These are phyloP conservation scores for Zaprionus camerounensis DNA, from an alignment of 1,140 invertebrate species.

Conservation along the genomic window DNA sequence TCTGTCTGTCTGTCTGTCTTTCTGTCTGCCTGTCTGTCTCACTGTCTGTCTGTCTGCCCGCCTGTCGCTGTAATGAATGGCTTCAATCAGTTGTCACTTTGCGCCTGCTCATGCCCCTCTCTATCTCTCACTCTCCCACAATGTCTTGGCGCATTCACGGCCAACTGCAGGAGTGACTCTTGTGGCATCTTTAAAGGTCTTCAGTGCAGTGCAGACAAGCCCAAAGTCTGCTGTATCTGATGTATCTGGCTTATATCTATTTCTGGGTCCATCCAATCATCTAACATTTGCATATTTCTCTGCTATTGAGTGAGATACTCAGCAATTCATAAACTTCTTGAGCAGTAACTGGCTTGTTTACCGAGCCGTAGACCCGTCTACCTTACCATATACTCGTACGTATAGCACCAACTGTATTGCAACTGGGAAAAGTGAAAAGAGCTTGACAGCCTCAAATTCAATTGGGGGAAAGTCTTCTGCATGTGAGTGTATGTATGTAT, in stretches of 20 bases:
- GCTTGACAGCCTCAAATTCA: neutral
- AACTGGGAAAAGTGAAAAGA: no score
- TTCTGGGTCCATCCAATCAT: no score
- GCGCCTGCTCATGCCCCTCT: neutral
- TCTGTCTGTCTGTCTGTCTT: neutral
- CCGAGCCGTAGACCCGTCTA: no score
- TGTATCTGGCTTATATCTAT: no score
- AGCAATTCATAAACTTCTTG: no score
- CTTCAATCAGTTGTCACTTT: constrained; percentile 46
- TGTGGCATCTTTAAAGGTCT: neutral
- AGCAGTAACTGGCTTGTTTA: no score
- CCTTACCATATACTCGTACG: no score
- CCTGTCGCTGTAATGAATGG: constrained; percentile 35
- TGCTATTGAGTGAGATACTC: no score
- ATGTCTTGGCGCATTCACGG: constrained; percentile 1
- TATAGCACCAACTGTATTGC: no score
- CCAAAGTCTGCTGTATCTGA: no score
- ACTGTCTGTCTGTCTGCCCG: constrained; percentile 5
- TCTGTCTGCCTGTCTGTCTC: neutral
- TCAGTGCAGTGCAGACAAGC: neutral
- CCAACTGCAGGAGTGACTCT: neutral
- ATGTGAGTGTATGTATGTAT: neutral
- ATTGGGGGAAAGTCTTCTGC: neutral
- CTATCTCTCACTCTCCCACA: neutral
- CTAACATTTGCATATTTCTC: no score